Base-by-base conservation (phyloP, 2,797 vertebrate genomes). In the Aulostomus chinensis region DNA sequence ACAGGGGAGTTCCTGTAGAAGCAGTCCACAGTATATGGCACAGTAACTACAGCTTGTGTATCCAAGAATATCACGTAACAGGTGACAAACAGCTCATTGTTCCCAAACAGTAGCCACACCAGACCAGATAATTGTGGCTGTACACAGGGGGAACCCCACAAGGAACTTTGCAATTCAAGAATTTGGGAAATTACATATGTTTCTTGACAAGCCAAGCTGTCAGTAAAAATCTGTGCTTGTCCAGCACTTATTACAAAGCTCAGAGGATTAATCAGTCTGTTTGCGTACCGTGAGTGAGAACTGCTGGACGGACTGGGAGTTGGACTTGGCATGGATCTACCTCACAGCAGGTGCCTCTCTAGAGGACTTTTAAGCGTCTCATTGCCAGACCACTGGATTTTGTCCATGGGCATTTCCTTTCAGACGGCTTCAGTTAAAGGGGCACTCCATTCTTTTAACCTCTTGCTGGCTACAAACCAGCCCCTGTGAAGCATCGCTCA, bases 251-350 rank as follows among this genome's bases (percentile, higher is more conserved):
- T 83, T 75, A 76, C 67, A 76, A 72, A 73, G 60, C 76, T 69
- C 83, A 0, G 41, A 72, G 81, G 82, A 78, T 78, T 64, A 83
- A 86, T 80, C 76, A 81, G 76, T 73, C 79, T 49, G 78, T 87
- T 78, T 75, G 73, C 57, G 33, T 58, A 37, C 71, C 58, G 53
- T 28, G 12, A 70, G 68, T 32, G 61, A 76, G 68, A 43, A 36
- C 33, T 1, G 22, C 56, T 58, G 37, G 22, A 30, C 39, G 32
- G 48, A 47, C 47, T 18, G 20, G 7, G 22, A 38, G 35, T 24
- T 22, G 30, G 28, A 12, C 4, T 32, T 10, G 34, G 17, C 6
- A 14, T n/a, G 41, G 38, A 45, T 36, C 10, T 11, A 58, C 57
- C 52, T 56, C 9, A 0, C 22, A 35, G 46, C n/a, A 6, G 42